Percentiles rank a stretch among this genome's conserved stretches.
These are phyloP conservation scores for Diarsia dahlii DNA, from an alignment of 2,888 invertebrate genomes.

Conservation along the genomic window DNA sequence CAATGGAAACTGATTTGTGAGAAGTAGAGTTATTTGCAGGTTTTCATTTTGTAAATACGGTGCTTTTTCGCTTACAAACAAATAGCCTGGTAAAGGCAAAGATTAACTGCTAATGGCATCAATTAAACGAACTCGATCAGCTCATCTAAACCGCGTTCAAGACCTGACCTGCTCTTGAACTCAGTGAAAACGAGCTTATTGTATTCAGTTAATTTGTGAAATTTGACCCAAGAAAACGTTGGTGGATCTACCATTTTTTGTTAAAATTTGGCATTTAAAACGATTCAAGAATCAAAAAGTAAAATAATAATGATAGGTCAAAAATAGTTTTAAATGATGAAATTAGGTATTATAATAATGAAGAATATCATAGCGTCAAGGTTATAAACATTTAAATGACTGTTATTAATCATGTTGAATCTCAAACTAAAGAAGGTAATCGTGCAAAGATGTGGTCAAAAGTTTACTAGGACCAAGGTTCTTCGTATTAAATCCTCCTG, in stretches of 20 bases:
- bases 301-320: not conserved
- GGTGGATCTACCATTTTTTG: not conserved
- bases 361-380: conserved; percentile 11
- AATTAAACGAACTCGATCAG: too few relatives aligned
- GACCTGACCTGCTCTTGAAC: not conserved
- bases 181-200: not conserved
- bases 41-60: not conserved
- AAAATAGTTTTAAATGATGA: not conserved
- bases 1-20: conserved; percentile 3
- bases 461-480: conserved; percentile 24
- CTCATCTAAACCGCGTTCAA: too few relatives aligned
- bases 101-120: too few relatives aligned
- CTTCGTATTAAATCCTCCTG: not conserved
- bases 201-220: not conserved
- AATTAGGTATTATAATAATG: conserved; percentile 4
- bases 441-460: conserved; percentile 18
- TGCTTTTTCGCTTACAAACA: not conserved
- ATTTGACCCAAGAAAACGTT: not conserved
- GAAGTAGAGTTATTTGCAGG: not conserved
- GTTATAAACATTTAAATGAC: conserved; percentile 7
- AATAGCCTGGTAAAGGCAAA: not conserved
- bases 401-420: conserved; percentile 12
- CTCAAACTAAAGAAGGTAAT: conserved; percentile 2
- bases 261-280: not conserved
- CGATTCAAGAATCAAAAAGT: not conserved